Conservation (phyloP, 2,113 vertebrate genomes). For the Anser brachyrhynchus region DNA sequence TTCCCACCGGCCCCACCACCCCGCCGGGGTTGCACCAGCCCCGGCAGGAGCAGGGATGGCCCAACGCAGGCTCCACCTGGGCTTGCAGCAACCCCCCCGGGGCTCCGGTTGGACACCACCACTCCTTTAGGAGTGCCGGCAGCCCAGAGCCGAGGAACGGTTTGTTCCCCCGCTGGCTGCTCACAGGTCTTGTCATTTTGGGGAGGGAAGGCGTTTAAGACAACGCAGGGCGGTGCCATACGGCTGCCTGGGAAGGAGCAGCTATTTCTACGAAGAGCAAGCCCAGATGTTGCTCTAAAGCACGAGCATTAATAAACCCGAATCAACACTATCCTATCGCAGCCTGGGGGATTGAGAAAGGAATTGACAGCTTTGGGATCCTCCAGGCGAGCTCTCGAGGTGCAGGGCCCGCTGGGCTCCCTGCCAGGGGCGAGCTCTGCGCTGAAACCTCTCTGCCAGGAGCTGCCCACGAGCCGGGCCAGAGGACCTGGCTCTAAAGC, state of each 20-base stretch:
- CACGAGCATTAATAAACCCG: neutral
- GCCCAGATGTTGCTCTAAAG: neutral
- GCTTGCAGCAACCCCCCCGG: neutral
- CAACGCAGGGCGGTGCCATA: neutral
- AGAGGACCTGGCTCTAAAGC: neutral
- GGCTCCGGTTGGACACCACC: neutral
- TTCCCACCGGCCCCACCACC: neutral
- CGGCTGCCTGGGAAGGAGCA: neutral
- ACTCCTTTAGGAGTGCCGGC: neutral
- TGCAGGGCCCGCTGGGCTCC: rapidly evolving
- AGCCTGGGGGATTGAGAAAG: neutral
- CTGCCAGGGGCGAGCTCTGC: neutral
- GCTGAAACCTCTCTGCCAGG: neutral
- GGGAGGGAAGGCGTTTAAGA: neutral
- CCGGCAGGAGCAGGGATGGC: neutral
- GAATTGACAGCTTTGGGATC: neutral
- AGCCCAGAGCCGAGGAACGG: neutral
- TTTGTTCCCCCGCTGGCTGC: neutral
- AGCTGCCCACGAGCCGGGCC: neutral
- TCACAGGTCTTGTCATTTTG: neutral
- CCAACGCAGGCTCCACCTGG: neutral
- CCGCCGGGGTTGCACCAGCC: neutral
- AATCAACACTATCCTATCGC: neutral
- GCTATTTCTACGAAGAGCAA: neutral
- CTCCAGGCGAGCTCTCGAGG: neutral